Evolutionary conservation across 1,140 invertebrate species (phyloP).

Genomic region (Eriocheir sinensis): DNA sequence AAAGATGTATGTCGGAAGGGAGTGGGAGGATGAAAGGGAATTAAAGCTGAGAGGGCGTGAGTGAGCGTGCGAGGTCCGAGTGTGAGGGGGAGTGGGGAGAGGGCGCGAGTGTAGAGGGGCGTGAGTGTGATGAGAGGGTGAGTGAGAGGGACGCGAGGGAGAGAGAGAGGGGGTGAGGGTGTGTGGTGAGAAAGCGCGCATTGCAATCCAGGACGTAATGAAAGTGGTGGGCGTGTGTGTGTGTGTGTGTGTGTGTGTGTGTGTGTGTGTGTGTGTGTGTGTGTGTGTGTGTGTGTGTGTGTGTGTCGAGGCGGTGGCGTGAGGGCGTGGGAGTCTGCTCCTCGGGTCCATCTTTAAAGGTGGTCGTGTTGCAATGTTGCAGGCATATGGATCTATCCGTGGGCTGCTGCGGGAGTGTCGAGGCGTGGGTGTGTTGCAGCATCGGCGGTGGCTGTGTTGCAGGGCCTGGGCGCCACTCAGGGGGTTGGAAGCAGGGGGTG

Average conservation of each 20-base stretch:
- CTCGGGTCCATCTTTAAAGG: conserved; percentile 23
- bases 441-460: background rate
- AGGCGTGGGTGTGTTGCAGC: background rate
- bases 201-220: background rate
- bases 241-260: background rate
- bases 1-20: too few species aligned
- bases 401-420: background rate
- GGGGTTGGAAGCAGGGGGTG: too few species aligned
- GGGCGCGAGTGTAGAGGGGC: background rate
- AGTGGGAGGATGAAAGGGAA: too few species aligned
- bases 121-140: background rate
- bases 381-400: background rate
- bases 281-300: background rate
- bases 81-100: too few species aligned
- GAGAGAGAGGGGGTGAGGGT: background rate
- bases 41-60: too few species aligned
- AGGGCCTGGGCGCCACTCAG: background rate
- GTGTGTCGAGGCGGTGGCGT: background rate
- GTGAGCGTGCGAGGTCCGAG: too few species aligned
- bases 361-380: background rate
- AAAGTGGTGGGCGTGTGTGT: background rate
- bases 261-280: background rate
- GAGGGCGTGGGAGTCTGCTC: background rate
- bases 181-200: background rate
- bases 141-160: background rate